These are phyloP conservation scores for Hedya salicella DNA, from an alignment of 2,888 invertebrate species.

Conservation along the genomic window DNA sequence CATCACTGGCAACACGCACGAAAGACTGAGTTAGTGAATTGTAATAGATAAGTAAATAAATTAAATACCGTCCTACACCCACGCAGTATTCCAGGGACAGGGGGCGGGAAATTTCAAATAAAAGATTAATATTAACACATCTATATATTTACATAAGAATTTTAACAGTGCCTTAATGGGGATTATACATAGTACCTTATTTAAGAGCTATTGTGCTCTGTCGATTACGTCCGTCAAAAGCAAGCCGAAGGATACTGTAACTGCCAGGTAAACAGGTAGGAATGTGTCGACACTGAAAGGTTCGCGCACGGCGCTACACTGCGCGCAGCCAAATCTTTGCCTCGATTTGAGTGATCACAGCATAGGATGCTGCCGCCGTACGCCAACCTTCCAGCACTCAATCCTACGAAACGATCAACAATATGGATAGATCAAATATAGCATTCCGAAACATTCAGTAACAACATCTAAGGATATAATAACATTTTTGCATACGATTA, in stretches of 20 bases:
- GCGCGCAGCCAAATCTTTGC: constrained; percentile 74
- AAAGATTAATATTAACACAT: constrained; percentile 80
- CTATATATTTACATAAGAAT: constrained; percentile 84
- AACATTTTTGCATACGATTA: constrained; percentile 54
- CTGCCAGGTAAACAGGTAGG: constrained; percentile 69
- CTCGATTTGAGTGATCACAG: constrained; percentile 74
- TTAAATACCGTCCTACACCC: no score
- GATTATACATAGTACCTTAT: constrained; percentile 69
- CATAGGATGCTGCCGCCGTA: constrained; percentile 78
- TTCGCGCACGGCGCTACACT: constrained; percentile 68
- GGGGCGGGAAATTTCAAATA: constrained; percentile 53
- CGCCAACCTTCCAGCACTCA: constrained; percentile 61
- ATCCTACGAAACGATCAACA: constrained; percentile 60
- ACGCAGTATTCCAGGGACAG: not conserved
- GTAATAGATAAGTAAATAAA: no score
- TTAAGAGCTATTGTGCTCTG: constrained; percentile 70
- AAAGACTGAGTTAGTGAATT: no score
- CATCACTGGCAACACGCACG: no score
- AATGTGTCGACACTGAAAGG: constrained; percentile 62
- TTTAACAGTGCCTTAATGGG: constrained; percentile 81
- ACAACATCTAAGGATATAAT: constrained; percentile 57
- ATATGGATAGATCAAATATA: constrained; percentile 53
- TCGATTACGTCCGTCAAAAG: constrained; percentile 59
- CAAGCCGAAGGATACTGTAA: constrained; percentile 66
- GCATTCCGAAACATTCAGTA: constrained; percentile 57